phyloP scores from a whole-genome alignment of 2,113 vertebrate genomes.

The Labeo rohita region DNA sequence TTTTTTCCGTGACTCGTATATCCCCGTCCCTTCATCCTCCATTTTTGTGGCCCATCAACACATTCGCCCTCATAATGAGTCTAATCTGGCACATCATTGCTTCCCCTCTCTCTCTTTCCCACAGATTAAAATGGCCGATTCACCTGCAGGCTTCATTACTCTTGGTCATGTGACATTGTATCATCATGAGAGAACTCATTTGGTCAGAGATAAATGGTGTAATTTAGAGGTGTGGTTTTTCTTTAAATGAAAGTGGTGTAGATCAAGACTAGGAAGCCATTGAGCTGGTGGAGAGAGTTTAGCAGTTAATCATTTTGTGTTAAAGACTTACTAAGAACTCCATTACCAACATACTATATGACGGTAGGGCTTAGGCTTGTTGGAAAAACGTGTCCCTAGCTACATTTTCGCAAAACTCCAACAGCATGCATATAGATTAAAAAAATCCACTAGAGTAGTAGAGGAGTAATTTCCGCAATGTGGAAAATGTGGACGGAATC shows the following conservation, averaged over 20 bases:
- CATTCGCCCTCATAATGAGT: constrained; percentile 15
- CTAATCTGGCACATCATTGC: constrained; percentile 38
- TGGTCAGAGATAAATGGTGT: constrained; percentile 42
- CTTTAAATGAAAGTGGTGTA: constrained; percentile 40
- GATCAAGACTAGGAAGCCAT: background rate
- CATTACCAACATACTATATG: background rate
- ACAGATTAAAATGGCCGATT: constrained; percentile 40
- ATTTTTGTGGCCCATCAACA: constrained; percentile 20
- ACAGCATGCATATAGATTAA: background rate
- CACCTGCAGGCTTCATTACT: constrained; percentile 41
- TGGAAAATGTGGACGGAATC: too few relatives aligned
- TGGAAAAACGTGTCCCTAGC: background rate
- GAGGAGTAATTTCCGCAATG: too few relatives aligned
- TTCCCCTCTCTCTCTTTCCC: constrained; percentile 25
- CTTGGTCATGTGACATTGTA: constrained; percentile 25
- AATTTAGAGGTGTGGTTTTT: constrained; percentile 24
- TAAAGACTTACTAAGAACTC: constrained; percentile 21
- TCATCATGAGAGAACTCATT: constrained; percentile 24
- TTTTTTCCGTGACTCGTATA: background rate
- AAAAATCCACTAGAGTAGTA: background rate
- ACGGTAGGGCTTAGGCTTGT: background rate
- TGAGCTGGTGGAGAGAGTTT: constrained; percentile 9
- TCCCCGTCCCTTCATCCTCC: background rate
- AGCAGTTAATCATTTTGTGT: constrained; percentile 12
- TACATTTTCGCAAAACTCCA: background rate